These are phyloP conservation scores for Parnassius smintheus DNA, from an alignment of 2,888 invertebrate species.

Conservation along the genomic window DNA sequence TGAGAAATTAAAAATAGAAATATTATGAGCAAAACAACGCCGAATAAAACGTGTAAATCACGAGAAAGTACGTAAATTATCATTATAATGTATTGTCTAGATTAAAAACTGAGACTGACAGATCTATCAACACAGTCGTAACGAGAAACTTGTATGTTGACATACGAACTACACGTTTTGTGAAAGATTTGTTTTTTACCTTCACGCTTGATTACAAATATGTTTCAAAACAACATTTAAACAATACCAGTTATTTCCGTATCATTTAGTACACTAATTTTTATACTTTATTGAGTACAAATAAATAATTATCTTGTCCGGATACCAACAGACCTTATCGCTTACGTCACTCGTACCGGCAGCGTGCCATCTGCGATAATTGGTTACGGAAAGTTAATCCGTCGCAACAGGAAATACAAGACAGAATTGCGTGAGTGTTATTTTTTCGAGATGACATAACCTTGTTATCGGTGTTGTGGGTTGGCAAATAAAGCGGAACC, in stretches of 20 bases:
- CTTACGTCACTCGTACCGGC: conserved; percentile 29
- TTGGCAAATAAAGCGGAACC: conserved; percentile 59
- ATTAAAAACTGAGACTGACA: no score
- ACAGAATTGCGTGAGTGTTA: conserved; percentile 19
- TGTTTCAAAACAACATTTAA: no score
- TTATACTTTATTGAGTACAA: conserved; percentile 27
- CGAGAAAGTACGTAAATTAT: no score
- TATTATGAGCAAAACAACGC: no score
- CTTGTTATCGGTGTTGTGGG: conserved; percentile 43
- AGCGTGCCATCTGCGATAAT: conserved; percentile 1
- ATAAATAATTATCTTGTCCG: conserved; percentile 25
- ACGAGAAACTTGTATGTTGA: no score
- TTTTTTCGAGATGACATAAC: conserved; percentile 27
- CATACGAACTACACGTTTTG: no score
- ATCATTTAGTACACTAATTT: conserved; percentile 26
- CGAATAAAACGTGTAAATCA: no score
- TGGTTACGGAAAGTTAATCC: conserved; percentile 13
- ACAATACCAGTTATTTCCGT: conserved; percentile 3
- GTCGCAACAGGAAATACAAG: conserved; percentile 19
- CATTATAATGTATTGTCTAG: no score
- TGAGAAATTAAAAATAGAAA: no score
- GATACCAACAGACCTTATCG: conserved; percentile 28
- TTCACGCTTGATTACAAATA: no score
- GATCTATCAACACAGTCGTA: no score
- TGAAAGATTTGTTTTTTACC: no score